These are phyloP conservation scores for Sebastes variabilis DNA, from an alignment of 2,797 vertebrate genomes.

Conservation along the genomic window DNA sequence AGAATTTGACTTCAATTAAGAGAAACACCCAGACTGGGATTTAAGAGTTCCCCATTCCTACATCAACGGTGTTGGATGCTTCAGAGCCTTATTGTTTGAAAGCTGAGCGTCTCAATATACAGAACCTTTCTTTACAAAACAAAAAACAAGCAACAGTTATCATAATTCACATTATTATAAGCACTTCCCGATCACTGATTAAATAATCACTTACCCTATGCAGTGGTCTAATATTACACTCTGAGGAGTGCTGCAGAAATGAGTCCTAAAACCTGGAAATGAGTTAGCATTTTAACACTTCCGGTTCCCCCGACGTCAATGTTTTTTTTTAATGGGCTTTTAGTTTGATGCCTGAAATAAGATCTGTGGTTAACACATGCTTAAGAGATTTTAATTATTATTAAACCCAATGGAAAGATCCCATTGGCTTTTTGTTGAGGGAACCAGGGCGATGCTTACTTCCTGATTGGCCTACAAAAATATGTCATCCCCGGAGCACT, in stretches of 20 bases:
- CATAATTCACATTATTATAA: neutral
- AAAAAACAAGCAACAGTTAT: neutral
- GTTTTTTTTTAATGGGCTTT: too few relatives aligned
- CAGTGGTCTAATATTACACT: neutral
- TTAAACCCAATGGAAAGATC: too few relatives aligned
- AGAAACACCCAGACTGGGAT: neutral
- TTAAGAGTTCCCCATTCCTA: neutral
- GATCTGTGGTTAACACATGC: too few relatives aligned
- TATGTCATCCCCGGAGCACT: too few relatives aligned
- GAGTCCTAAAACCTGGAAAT: too few relatives aligned
- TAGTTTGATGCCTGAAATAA: too few relatives aligned
- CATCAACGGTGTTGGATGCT: neutral
- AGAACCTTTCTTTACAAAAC: neutral
- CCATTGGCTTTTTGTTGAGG: too few relatives aligned
- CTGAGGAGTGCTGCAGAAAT: neutral
- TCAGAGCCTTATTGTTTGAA: neutral
- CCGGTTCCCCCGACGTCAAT: too few relatives aligned
- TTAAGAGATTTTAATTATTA: too few relatives aligned
- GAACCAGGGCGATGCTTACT: too few relatives aligned
- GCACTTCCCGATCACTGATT: neutral
- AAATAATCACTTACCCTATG: neutral
- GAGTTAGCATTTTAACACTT: too few relatives aligned
- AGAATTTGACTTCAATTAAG: conserved; percentile 4
- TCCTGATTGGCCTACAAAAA: too few relatives aligned
- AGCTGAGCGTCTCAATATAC: neutral